Conservation (phyloP, 2,113 vertebrate genomes). For the Accipiter cooperii region DNA sequence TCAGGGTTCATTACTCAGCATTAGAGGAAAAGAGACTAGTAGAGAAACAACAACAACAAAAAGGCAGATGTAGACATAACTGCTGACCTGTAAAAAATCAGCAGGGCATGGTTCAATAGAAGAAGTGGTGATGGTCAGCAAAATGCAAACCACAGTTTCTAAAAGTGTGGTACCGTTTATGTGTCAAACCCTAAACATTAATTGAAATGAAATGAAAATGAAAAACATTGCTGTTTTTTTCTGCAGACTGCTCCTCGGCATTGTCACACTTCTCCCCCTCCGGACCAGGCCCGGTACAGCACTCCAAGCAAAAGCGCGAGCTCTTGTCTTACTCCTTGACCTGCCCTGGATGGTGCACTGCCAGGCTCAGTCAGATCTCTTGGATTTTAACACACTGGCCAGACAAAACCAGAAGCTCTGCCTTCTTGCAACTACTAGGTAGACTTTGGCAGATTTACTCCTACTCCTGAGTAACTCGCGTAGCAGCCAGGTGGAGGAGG, state of each 20-base stretch:
- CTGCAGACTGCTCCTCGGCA: neutral
- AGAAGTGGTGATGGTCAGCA: neutral
- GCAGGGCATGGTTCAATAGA: neutral
- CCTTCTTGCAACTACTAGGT: neutral
- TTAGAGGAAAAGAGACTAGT: neutral
- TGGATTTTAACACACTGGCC: too few species aligned
- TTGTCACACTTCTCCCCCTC: neutral
- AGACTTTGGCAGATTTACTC: neutral
- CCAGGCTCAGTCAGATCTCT: neutral
- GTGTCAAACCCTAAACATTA: neutral
- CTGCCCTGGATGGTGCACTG: rapidly evolving
- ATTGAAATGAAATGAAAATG: neutral
- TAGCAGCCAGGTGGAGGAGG: neutral
- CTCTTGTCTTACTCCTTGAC: neutral
- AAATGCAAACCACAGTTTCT: neutral
- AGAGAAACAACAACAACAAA: neutral
- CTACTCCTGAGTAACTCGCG: neutral
- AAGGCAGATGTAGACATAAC: neutral
- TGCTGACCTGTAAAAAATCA: neutral
- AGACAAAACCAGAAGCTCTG: neutral
- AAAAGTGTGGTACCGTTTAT: neutral
- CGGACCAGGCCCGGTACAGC: neutral
- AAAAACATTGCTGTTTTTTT: neutral
- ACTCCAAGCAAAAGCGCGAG: neutral
- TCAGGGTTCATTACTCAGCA: neutral